Evolutionary conservation across 2,113 vertebrate genomes (phyloP).

Genomic region (Hemiprocne comata): DNA sequence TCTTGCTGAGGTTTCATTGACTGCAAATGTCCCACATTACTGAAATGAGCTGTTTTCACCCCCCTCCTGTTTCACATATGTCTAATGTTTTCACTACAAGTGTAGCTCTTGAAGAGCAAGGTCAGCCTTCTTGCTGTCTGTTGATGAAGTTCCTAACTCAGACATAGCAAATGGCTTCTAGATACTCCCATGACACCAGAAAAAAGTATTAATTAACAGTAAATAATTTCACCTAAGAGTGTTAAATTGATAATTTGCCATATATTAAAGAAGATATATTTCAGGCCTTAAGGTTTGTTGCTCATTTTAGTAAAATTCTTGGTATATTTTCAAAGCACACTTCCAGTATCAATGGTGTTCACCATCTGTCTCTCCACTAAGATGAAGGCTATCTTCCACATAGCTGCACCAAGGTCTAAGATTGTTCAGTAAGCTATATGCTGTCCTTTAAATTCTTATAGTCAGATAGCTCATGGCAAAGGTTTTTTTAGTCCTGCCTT

Average conservation of each 20-base stretch:
- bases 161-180: neutral
- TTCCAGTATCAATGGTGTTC: neutral
- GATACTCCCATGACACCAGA: neutral
- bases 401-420: neutral
- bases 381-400: neutral
- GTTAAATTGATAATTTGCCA: neutral
- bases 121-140: neutral
- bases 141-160: neutral
- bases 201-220: neutral
- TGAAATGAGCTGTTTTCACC: neutral
- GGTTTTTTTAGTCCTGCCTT: neutral
- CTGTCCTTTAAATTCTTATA: neutral
- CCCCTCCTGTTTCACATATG: neutral
- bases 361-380: neutral
- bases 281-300: neutral
- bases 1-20: neutral
- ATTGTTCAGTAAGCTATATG: neutral
- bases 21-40: neutral
- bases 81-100: neutral
- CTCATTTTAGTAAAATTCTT: neutral
- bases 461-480: neutral
- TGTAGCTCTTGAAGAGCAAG: neutral
- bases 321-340: neutral
- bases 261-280: neutral
- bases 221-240: neutral